A percentile compares a stretch with the other conserved stretches of the same genome.
Conservation (phyloP, 2,888 invertebrate species). For the Anticlea derivata region DNA sequence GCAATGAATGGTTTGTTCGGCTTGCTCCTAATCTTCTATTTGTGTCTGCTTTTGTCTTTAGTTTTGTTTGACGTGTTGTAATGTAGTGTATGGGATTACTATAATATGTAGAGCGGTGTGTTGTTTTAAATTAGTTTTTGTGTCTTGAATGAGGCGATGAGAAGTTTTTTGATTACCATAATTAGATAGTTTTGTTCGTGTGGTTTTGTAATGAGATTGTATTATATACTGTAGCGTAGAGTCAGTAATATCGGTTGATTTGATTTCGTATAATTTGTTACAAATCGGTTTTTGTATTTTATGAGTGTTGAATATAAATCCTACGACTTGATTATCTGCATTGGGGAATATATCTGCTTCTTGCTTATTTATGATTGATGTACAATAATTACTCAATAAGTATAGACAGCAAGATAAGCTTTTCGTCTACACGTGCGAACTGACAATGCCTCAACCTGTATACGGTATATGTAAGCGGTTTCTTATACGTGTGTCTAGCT, state of each 20-base stretch:
- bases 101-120: no score
- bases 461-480: constrained; percentile 15
- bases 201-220: constrained; percentile 11
- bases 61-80: constrained; percentile 26
- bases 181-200: constrained; percentile 26
- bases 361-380: not conserved
- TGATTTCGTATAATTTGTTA: constrained; percentile 7
- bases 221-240: not conserved
- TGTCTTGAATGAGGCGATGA: constrained; percentile 21
- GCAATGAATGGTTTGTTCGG: constrained; percentile 39
- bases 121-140: constrained; percentile 32
- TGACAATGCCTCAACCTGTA: constrained; percentile 15
- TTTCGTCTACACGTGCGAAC: constrained; percentile 24
- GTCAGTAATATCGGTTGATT: constrained; percentile 1
- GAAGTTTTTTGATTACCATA: constrained; percentile 26
- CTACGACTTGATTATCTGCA: not conserved
- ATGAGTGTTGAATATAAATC: not conserved
- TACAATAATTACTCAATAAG: not conserved
- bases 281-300: constrained; percentile 4
- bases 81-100: constrained; percentile 29
- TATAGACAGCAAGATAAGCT: constrained; percentile 9
- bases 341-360: not conserved
- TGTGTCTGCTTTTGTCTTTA: constrained; percentile 32
- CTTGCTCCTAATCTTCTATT: constrained; percentile 35
- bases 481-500: constrained; percentile 1